Conservation (phyloP, 2,888 invertebrate genomes). For the Chymomyza fuscimana region DNA sequence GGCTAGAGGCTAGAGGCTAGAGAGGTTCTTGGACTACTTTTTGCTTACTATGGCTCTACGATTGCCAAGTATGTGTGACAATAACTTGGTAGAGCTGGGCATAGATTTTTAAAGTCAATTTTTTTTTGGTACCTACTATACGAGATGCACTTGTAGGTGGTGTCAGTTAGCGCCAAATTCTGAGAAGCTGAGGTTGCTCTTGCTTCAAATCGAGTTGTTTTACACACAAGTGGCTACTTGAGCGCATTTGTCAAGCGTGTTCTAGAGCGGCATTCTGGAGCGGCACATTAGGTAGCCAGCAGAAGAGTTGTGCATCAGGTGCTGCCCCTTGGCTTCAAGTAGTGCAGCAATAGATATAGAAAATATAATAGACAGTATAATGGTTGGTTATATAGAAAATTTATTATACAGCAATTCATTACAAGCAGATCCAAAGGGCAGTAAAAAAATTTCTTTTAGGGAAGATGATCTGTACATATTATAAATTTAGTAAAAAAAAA, state of each 20-base stretch:
- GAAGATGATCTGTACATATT: too few relatives aligned
- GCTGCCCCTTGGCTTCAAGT: neutral
- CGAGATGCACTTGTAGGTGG: slow-evolving; percentile 26
- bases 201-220: slow-evolving; percentile 16
- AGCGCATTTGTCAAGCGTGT: neutral
- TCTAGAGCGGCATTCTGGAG: neutral
- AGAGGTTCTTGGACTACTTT: neutral
- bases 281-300: neutral
- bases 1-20: neutral
- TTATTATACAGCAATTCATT: too few relatives aligned
- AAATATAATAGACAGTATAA: too few relatives aligned
- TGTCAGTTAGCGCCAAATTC: slow-evolving; percentile 58
- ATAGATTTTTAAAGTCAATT: too few relatives aligned
- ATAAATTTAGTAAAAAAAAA: too few relatives aligned
- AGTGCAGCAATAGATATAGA: too few relatives aligned
- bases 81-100: slow-evolving; percentile 7
- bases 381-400: too few relatives aligned
- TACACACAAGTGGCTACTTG: slow-evolving; percentile 23
- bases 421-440: too few relatives aligned
- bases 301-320: neutral
- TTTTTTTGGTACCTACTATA: neutral
- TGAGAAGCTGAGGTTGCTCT: slow-evolving; percentile 34
- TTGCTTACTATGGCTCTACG: slow-evolving; percentile 12
- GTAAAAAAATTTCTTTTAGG: too few relatives aligned
- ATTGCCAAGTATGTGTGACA: slow-evolving; percentile 49